Evolutionary conservation across 2,888 invertebrate genomes (phyloP), one percentile per base, ranked within the genome.

Genomic region (Erebia aethiops): DNA sequence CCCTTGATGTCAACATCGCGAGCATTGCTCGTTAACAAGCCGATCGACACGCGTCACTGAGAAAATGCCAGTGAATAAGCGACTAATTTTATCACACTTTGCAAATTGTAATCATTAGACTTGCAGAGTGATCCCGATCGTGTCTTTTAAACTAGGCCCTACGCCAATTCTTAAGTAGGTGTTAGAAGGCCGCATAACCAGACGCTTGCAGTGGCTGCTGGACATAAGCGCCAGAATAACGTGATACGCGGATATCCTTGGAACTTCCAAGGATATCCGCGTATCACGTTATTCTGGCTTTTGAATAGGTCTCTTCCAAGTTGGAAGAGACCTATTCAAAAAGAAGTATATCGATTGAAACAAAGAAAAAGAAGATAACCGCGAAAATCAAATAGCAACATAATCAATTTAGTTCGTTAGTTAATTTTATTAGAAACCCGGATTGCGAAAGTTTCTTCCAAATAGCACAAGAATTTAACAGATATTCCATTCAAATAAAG

Each of bases 1-100:
- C 70, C 71, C 72, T 77, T 78, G 80, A 81, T 87, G 91, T 90
- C 92, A 87, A 86, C 89, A 91, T 91, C 75, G 73, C 84, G 76
- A 62, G 84, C 91, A 84, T 77, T 80, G 80, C 90, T 88, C 87
- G 84, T 89, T 92, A 92, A 91, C 88, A 89, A 91, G 87, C 85
- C 87, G 82, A 85, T 87, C 82, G 87, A 84, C 83, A 77, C 71
- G 78, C 82, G 84, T 84, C 85, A 82, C 81, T 69, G 75, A 71
- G 75, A 57, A 10, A 35, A 69, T 65, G 54, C 69, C 71, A 64
- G 64, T 71, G 69, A 72, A 76, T 74, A 71, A 67, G 67, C n/a
- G 11, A 69, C 61, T 74, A 73, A 74, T 75, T 68, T 56, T 73
- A 67, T 67, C 67, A 9, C 14, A 52, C 58, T 68, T 63, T 65